These are phyloP conservation scores for Geococcyx californianus DNA, from an alignment of 2,113 vertebrate genomes.

Conservation along the genomic window DNA sequence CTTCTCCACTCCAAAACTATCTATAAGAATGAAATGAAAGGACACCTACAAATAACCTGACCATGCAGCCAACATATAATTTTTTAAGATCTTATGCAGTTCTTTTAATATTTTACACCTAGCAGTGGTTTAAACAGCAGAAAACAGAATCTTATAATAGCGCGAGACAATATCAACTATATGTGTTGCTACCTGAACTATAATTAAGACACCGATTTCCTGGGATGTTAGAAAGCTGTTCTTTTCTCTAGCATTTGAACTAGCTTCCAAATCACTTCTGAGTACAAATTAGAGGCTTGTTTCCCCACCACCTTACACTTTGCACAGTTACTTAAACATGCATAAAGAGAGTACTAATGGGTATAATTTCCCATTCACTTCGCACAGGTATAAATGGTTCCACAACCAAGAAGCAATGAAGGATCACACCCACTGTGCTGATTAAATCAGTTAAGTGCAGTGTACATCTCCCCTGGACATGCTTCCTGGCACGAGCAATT, in stretches of 20 bases:
- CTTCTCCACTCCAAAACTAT: background rate
- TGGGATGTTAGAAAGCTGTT: background rate
- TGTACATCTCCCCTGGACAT: background rate
- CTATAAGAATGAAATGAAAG: background rate
- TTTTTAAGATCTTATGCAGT: background rate
- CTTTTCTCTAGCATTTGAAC: background rate
- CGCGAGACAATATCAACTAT: background rate
- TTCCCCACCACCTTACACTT: background rate
- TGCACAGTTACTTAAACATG: slow-evolving; percentile 46
- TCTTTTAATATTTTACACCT: background rate
- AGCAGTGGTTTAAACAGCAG: background rate
- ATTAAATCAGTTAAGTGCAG: slow-evolving; percentile 19
- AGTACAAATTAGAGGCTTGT: slow-evolving; percentile 16
- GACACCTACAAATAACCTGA: background rate
- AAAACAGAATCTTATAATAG: background rate
- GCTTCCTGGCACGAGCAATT: slow-evolving; percentile 17
- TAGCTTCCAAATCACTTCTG: background rate
- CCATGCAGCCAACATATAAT: background rate
- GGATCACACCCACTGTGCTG: slow-evolving; percentile 34
- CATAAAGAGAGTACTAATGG: slow-evolving; percentile 19
- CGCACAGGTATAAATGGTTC: background rate
- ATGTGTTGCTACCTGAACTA: background rate
- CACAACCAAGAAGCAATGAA: slow-evolving; percentile 1
- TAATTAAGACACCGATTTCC: background rate
- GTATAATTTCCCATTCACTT: slow-evolving; percentile 10